Evolutionary conservation across 2,113 vertebrate species (phyloP), one percentile per base, ranked within the genome.

Genomic region (Saccopteryx bilineata): DNA sequence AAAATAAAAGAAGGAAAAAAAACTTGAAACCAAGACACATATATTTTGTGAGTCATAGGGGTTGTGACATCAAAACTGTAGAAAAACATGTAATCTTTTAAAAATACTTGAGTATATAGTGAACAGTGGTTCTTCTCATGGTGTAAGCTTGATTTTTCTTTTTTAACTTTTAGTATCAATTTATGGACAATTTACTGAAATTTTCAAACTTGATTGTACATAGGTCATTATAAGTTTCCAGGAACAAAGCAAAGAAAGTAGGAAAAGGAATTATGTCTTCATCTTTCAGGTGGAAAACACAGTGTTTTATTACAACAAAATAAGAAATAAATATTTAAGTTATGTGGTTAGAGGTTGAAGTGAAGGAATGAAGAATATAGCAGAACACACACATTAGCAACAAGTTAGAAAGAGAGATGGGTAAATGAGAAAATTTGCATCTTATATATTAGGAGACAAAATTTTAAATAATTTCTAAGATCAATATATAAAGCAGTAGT

Each of bases 291-390:
- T 79, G 11, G 39, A 82, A 23, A 84, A 50, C 2, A 39, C 92
- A 94, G 48, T 56, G 60, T 75, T 69, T 5, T 75, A 75, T 68
- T n/a, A 48, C 13, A 89, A 84, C 52, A 50, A 26, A 61, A 52
- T 86, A 86, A 89, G 28, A 94, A 79, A 93, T 33, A 86, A 88
- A 81, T 48, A 75, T 89, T 74, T 91, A 33, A 90, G n/a, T 87
- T 31, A 75, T 83, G 66, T 83, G 86, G 21, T 13, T 71, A 93
- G 23, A 86, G 66, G 10, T 31, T 85, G 23, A 94, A 92, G 31
- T n/a, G 14, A 46, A 82, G 15, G 13, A 81, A 86, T 54, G 3
- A 28, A 90, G 1, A 66, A 21, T 17, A 68, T 17, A 68, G 28
- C 11, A 87, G n/a, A 85, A 39, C 48, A 79, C 0, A 76, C 14